Percentiles rank a stretch among this genome's conserved stretches.
These are phyloP conservation scores for Chloroclysta siterata DNA, from an alignment of 2,888 invertebrate genomes.

Conservation along the genomic window DNA sequence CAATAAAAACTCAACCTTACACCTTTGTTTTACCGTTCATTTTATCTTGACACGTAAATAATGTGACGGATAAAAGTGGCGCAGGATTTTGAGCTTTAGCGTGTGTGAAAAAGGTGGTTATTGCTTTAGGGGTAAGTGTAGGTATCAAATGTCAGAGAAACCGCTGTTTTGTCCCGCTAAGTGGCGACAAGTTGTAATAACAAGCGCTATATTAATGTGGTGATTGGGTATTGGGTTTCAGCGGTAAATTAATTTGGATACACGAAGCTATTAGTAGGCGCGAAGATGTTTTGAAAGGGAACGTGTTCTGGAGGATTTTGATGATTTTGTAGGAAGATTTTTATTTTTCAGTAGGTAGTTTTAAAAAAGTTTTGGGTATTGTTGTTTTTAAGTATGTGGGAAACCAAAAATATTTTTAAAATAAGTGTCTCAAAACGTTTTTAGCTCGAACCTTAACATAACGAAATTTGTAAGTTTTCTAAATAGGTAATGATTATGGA, in stretches of 20 bases:
- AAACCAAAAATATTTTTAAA: no score
- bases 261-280: slow-evolving; percentile 29
- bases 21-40: neutral
- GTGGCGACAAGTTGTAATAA: slow-evolving; percentile 78
- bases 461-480: no score
- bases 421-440: no score
- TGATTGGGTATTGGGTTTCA: slow-evolving; percentile 54
- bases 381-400: no score
- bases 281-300: slow-evolving; percentile 19
- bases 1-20: slow-evolving; percentile 18
- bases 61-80: slow-evolving; percentile 1
- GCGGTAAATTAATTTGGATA: slow-evolving; percentile 39
- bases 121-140: slow-evolving; percentile 19
- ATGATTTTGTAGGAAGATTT: slow-evolving; percentile 6
- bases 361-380: no score
- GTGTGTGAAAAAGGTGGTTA: slow-evolving; percentile 25
- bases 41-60: neutral
- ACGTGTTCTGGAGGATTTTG: slow-evolving; percentile 10
- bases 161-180: slow-evolving; percentile 62
- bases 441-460: no score
- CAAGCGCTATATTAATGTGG: slow-evolving; percentile 69
- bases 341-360: no score
- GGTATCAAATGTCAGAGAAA: slow-evolving; percentile 69
- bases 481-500: no score
- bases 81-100: slow-evolving; percentile 3